A percentile compares a stretch with the other conserved stretches of the same genome.
Evolutionary conservation across 2,888 invertebrate species (phyloP).

Genomic region (Oxyteleia sp.): DNA sequence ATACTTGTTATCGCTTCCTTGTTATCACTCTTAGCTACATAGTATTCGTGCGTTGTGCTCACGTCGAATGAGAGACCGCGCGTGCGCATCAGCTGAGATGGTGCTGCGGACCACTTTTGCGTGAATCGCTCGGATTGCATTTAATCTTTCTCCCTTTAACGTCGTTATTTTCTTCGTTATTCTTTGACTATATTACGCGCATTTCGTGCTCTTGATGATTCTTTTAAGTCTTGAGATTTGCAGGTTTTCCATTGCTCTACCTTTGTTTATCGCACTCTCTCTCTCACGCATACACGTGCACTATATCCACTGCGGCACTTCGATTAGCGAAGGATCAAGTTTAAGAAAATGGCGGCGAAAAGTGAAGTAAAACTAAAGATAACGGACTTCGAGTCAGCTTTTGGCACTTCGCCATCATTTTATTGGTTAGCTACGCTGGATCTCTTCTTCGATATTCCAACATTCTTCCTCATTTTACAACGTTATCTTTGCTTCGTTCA

Average conservation of each 20-base stretch:
- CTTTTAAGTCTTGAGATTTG: slow-evolving; percentile 72
- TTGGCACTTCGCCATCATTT: slow-evolving; percentile 20
- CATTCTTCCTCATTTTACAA: slow-evolving; percentile 40
- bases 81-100: slow-evolving; percentile 54
- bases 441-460: slow-evolving; percentile 1
- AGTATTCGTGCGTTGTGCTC: slow-evolving; percentile 80
- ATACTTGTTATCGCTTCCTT: slow-evolving; percentile 76
- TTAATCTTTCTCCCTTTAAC: slow-evolving; percentile 29
- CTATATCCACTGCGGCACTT: slow-evolving; percentile 61
- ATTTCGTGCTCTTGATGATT: slow-evolving; percentile 55
- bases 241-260: slow-evolving; percentile 40
- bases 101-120: slow-evolving; percentile 78
- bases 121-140: slow-evolving; percentile 73
- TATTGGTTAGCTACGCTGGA: slow-evolving; percentile 19
- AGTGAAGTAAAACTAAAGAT: slow-evolving; percentile 7
- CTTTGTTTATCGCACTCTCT: slow-evolving; percentile 54
- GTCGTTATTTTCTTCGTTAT: slow-evolving; percentile 52
- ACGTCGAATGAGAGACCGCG: slow-evolving; percentile 64
- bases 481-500: slow-evolving; percentile 31
- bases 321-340: slow-evolving; percentile 23
- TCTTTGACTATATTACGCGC: slow-evolving; percentile 59
- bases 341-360: slow-evolving; percentile 31
- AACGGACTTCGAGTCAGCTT: slow-evolving; percentile 74
- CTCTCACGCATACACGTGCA: slow-evolving; percentile 65
- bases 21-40: slow-evolving; percentile 54